Base-by-base conservation (phyloP, 2,888 invertebrate genomes). In the Seladonia tumulorum region DNA sequence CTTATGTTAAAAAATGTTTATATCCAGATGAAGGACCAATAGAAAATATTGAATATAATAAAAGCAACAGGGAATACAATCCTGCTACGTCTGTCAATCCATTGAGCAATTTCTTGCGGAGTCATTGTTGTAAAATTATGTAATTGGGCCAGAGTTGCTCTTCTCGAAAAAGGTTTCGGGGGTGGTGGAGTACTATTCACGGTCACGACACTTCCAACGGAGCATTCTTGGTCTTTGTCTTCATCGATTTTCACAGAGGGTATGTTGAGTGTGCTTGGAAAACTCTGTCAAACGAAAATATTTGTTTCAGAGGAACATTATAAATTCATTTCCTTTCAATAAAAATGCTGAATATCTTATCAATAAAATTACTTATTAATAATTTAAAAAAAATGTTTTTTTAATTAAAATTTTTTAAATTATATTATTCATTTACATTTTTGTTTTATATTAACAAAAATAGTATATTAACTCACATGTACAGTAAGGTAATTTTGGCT, bases 31-130 rank as follows among this genome's bases (percentile, higher is more conserved):
- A 97, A 97, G 75, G 97, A 97, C 97, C 97, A 98, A 93, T 97
- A 98, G 81, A 97, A 95, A 74, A 97, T 95, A 93, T 98, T 98
- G 95, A 98, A 98, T 83, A 97, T 96, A 25, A 98, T 92, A 93
- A 98, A 98, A 16, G 97, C 96, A 5, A 97, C 94, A 0, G 98
- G 98, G 94, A 98, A 98, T 2, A 97, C 96, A 60, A 98, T 95
- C 77, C 98, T 96, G 45, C 98, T 97, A 80, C 98, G 95, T 80
- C 96, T 97, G 95, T 98, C 98, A 89, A 98, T 98, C 98, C 98
- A 98, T 78, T 97, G 97, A 88, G 98, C 97, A 81, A 98, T 98
- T 95, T 98, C 97, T 92, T 98, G 98, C 0, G 98, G 98, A 2
- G 98, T 98, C 97, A 98, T 97, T 22, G 98, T 98, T 74, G 98